phyloP scores from a whole-genome alignment of 2,797 vertebrate genomes.

The Mormyrops attenuatus region DNA sequence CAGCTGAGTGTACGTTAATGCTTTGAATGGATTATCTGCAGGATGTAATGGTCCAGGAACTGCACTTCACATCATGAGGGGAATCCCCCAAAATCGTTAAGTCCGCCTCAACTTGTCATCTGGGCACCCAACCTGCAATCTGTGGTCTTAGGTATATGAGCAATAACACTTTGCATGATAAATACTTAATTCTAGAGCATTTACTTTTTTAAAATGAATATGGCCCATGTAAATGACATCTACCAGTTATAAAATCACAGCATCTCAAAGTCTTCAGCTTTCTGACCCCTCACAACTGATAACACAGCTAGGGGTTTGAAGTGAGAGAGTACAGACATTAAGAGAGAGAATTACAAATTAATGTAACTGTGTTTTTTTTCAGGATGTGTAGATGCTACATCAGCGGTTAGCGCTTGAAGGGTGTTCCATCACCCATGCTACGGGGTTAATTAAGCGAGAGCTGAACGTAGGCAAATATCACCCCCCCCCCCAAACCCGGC shows the following conservation, averaged over 20 bases:
- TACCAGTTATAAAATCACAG: background rate
- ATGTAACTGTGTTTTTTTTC: background rate
- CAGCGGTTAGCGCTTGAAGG: background rate
- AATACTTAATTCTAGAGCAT: background rate
- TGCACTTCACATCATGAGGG: background rate
- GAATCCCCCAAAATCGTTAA: background rate
- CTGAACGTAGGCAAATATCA: slow-evolving; percentile 25
- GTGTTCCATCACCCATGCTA: slow-evolving; percentile 33
- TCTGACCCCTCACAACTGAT: background rate
- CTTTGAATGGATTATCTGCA: background rate
- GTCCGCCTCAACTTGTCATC: background rate
- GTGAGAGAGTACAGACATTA: background rate
- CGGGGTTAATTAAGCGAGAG: slow-evolving; percentile 24
- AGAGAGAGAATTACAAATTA: background rate
- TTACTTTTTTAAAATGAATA: background rate
- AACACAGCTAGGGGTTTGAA: background rate
- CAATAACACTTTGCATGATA: background rate
- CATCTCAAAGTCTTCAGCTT: background rate
- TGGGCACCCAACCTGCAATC: background rate
- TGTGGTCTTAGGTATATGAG: background rate
- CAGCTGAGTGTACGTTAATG: background rate
- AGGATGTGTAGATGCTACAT: background rate
- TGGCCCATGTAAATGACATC: background rate
- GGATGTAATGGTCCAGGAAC: background rate
- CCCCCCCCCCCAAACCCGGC: slow-evolving; percentile 30